Evolutionary conservation across 2,888 invertebrate species (phyloP), one percentile per base, ranked within the genome.

Genomic region (Hirudinaria manillensis): DNA sequence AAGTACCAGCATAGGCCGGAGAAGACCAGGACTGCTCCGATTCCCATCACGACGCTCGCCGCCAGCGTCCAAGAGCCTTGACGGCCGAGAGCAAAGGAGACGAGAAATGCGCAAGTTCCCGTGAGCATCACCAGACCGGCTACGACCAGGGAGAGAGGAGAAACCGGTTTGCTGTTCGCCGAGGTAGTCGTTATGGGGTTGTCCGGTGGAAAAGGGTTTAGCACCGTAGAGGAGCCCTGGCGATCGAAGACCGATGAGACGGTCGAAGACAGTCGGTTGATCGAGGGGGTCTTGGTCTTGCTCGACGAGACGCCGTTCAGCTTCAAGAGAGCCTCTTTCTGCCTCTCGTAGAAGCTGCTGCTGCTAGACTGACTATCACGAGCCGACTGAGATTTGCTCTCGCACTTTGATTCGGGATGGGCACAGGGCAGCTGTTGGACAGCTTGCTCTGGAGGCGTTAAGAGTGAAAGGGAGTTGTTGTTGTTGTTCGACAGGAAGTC

Each of bases 1-100:
- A 76, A 53, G 70, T 76, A 76, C 76, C 76, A 76, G 36, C 76
- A 76, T 24, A 76, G 38, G 2, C 76, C 76, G n/a, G 65, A 10
- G n/a, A 76, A 65, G 27, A 76, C 56, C n/a, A 67, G 45, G 21
- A 76, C 53, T n/a, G 76, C 75, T 27, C 76, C 76, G n/a, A 76
- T 19, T 24, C 76, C 76, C 76, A 76, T 76, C 55, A 76, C 74
- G 24, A 72, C 53, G 32, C 66, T 66, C 32, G 73, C 76, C 7
- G 73, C 76, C 45, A 76, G 65, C 21, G 76, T 76, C 76, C 76
- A 76, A 0, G 65, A 51, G n/a, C 72, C 76, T 19, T 72, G 65
- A 16, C 72, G 45, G 7, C 68, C 76, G 29, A 76, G 38, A 7
- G 72, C 73, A 38, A 61, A 76, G 27, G 76, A 73, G 16, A 68